phyloP scores from a whole-genome alignment of 2,888 invertebrate genomes.

The Aspidiotus destructor region DNA sequence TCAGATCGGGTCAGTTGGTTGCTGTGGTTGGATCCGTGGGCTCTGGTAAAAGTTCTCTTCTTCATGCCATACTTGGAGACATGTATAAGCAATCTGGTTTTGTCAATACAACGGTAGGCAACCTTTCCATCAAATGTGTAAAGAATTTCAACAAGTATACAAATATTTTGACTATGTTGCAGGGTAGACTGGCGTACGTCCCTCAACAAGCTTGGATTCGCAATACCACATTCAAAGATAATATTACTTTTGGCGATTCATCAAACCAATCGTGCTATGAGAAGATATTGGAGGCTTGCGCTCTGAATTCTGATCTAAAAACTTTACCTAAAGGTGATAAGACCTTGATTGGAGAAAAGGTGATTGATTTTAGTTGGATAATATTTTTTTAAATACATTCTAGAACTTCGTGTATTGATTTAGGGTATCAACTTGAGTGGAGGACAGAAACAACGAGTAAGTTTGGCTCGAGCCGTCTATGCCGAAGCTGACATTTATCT shows the following conservation, averaged over 20 bases:
- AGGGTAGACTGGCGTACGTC: slow-evolving; percentile 67
- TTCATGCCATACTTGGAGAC: slow-evolving; percentile 79
- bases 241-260: slow-evolving; percentile 78
- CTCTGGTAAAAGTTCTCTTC: slow-evolving; percentile 77
- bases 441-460: slow-evolving; percentile 85
- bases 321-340: slow-evolving; percentile 88
- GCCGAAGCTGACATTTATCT: slow-evolving; percentile 79
- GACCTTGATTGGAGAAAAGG: slow-evolving; percentile 79
- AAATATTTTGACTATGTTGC: slow-evolving; percentile 13
- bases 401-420: neutral
- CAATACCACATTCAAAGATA: slow-evolving; percentile 84
- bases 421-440: slow-evolving; percentile 77
- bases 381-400: no score
- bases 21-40: slow-evolving; percentile 85
- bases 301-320: slow-evolving; percentile 79
- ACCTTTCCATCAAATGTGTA: no score
- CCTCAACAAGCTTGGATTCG: slow-evolving; percentile 98
- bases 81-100: slow-evolving; percentile 75
- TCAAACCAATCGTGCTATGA: slow-evolving; percentile 63
- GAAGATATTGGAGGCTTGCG: slow-evolving; percentile 78
- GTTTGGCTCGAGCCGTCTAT: slow-evolving; percentile 84
- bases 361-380: neutral
- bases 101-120: slow-evolving; percentile 56
- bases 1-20: slow-evolving; percentile 58
- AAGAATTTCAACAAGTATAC: neutral